phyloP scores from a whole-genome alignment of 2,888 invertebrate species.

The Drosophila quinaria region DNA sequence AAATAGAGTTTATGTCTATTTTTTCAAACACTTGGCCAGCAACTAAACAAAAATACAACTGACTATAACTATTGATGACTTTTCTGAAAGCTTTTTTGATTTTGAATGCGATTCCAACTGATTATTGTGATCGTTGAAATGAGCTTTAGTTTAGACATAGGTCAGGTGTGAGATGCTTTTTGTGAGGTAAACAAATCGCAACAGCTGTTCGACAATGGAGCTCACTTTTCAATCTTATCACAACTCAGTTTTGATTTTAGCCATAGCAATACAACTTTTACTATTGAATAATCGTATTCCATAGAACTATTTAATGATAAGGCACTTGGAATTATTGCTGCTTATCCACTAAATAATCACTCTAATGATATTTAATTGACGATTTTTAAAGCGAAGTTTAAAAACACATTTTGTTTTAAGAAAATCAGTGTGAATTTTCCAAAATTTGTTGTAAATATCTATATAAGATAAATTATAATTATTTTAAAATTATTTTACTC shows the following conservation, averaged over 20 bases:
- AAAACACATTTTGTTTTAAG: too few relatives aligned
- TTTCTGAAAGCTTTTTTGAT: background rate
- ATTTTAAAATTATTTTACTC: too few relatives aligned
- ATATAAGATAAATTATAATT: too few relatives aligned
- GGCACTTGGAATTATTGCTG: background rate
- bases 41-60: background rate
- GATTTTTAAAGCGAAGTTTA: too few relatives aligned
- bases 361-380: too few relatives aligned
- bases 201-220: background rate
- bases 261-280: background rate
- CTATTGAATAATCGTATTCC: background rate
- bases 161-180: constrained; percentile 6
- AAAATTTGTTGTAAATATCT: too few relatives aligned
- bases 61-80: background rate
- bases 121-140: background rate
- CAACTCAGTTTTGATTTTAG: background rate
- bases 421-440: too few relatives aligned
- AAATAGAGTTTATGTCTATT: background rate
- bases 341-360: background rate
- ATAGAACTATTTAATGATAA: background rate
- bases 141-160: background rate
- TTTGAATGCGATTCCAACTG: constrained; percentile 2
- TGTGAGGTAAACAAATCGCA: constrained; percentile 2
- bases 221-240: background rate
- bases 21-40: background rate